These are phyloP conservation scores for Neotoxoptera formosana DNA, from an alignment of 1,140 invertebrate species.

Conservation along the genomic window DNA sequence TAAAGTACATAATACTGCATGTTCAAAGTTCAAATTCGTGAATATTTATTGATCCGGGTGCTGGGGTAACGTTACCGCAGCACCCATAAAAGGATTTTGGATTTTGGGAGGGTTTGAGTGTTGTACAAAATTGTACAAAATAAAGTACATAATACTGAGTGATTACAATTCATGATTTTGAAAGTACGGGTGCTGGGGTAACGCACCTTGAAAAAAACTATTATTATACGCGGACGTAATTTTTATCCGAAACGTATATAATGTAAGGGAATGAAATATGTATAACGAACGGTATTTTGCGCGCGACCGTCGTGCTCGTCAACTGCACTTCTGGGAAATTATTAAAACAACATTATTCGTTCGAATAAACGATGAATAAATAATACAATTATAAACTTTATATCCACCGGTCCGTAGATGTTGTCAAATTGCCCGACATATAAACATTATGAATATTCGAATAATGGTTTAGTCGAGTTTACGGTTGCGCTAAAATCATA, in stretches of 20 bases:
- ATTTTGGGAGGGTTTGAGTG: too few relatives aligned
- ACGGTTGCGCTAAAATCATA: neutral
- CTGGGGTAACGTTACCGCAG: too few relatives aligned
- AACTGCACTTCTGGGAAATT: slow-evolving; percentile 14
- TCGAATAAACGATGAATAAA: neutral
- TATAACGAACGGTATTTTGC: neutral
- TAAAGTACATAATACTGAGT: too few relatives aligned
- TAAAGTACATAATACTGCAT: too few relatives aligned
- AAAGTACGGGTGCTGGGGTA: too few relatives aligned
- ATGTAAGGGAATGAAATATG: neutral
- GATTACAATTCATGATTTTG: too few relatives aligned
- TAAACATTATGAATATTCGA: neutral
- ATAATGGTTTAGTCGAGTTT: neutral
- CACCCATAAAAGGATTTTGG: too few relatives aligned
- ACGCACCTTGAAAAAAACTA: too few relatives aligned
- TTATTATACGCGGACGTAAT: neutral
- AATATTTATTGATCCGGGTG: too few relatives aligned
- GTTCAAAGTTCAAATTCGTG: too few relatives aligned
- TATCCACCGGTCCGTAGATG: neutral
- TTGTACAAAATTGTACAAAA: too few relatives aligned
- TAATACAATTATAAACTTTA: slow-evolving; percentile 18
- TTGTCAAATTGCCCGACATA: neutral
- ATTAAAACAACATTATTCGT: neutral
- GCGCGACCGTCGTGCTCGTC: neutral
- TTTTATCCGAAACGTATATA: neutral